phyloP scores from a whole-genome alignment of 2,113 vertebrate genomes.

The Passer montanus region DNA sequence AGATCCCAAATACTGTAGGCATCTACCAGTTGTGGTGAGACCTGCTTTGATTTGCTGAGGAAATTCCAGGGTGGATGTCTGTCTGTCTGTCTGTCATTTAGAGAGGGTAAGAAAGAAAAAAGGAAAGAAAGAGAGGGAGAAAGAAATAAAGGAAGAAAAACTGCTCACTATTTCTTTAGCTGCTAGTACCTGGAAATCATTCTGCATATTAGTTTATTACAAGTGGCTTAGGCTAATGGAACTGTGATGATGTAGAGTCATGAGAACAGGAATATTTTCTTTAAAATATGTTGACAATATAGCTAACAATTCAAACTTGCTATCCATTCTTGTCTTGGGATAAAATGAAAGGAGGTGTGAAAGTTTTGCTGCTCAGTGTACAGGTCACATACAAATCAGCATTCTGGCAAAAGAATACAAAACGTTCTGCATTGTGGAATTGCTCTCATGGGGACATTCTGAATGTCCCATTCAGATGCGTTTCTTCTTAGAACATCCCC shows the following conservation, averaged over 20 bases:
- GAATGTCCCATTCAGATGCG: neutral
- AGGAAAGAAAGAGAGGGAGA: rapidly evolving
- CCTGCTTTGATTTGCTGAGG: neutral
- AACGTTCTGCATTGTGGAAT: neutral
- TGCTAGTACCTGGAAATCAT: neutral
- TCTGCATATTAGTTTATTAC: neutral
- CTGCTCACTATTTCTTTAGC: neutral
- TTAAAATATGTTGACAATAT: neutral
- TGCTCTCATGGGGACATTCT: neutral
- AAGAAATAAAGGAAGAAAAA: neutral
- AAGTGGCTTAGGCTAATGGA: neutral
- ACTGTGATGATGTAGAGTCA: neutral
- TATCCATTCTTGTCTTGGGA: neutral
- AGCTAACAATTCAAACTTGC: neutral
- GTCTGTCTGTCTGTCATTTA: neutral
- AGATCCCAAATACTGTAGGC: neutral
- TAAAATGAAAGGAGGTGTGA: neutral
- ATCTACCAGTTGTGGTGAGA: neutral
- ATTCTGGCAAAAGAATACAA: neutral
- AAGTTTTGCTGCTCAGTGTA: slow-evolving; percentile 18
- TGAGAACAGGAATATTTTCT: neutral
- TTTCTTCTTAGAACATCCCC: slow-evolving; percentile 14
- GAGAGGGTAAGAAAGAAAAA: neutral
- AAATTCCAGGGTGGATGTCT: neutral
- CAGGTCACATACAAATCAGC: neutral